Base-by-base conservation (phyloP, 2,888 invertebrate species). In the Bibio marci region DNA sequence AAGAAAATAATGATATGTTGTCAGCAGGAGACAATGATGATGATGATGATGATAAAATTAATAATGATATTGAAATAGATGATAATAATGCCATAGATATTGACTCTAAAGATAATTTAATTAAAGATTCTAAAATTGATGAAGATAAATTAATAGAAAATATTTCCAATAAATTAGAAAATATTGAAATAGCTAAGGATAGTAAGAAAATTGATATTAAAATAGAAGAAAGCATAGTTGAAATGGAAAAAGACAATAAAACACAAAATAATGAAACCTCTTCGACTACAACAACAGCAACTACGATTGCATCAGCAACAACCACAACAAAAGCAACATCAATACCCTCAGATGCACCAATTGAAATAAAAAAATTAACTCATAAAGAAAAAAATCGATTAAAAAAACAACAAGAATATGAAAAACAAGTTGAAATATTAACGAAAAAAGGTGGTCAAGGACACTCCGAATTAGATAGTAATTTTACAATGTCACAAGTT, bases 351-450 rank as follows among this genome's bases (percentile, higher is more conserved):
- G 4, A 4, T 6, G 5, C 22, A 45, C 43, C 36, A 32, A 15
- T 15, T 32, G 32, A 32, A 14, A 38, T 61, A 0, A 82, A 82
- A 59, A 86, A 85, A 58, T 54, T 90, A 38, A 81, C 87, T 2
- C 87, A 88, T 55, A 90, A 88, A 60, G 90, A 90, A 56, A 88
- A 87, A 62, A 90, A 88, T 54, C 88, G 88, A 53, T 52, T 87
- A 45, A 90, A 90, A 57, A 88, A 88, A 49, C 75, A 82, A 62
- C 76, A 80, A 54, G 88, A 90, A 53, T 88, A 83, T 59, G 86
- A 90, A 53, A 80, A 79, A 50, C 83, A 87, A 55, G 68, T 90
- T 72, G 87, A 90, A 56, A 56, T 80, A 49, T 62, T 90, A 63
- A 77, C 82, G 2, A 83, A 80, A 56, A 83, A 87, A 58, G 87